Evolutionary conservation across 2,888 invertebrate genomes (phyloP).

Genomic region (Drosophila pseudotakahashii): DNA sequence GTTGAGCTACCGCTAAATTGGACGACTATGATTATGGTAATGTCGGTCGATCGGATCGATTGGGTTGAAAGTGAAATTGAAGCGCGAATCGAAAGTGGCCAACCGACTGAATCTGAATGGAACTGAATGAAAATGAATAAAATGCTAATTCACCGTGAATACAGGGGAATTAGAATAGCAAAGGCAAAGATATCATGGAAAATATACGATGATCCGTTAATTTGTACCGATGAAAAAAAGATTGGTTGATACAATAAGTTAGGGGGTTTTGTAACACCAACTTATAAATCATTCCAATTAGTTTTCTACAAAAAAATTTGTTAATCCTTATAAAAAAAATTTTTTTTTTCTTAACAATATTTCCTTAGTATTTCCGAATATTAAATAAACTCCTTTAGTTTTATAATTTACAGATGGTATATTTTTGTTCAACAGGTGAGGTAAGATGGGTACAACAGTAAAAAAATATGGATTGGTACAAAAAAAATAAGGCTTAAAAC

Average conservation of each 20-base stretch:
- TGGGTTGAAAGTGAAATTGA: conserved; percentile 41
- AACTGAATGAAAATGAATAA: conserved; percentile 8
- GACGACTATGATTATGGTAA: conserved; percentile 38
- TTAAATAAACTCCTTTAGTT: neutral
- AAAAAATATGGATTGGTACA: conserved; percentile 30
- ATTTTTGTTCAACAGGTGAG: conserved; percentile 8
- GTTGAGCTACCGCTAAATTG: conserved; percentile 45
- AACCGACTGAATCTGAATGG: neutral
- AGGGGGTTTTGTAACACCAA: no score
- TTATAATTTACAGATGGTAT: conserved; percentile 46
- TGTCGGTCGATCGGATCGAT: conserved; percentile 6
- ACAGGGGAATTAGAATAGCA: neutral
- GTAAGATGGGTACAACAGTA: conserved; percentile 30
- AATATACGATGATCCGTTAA: no score
- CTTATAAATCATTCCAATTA: no score
- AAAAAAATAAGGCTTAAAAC: conserved; percentile 59
- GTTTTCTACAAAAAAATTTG: no score
- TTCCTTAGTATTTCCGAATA: neutral
- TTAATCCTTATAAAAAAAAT: no score
- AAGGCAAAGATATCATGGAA: neutral
- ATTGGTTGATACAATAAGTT: neutral
- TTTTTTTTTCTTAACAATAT: no score
- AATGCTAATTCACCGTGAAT: conserved; percentile 8
- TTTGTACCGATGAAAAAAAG: neutral
- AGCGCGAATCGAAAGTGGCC: conserved; percentile 30